Percentiles rank a stretch among this genome's conserved stretches.
Conservation (phyloP, 2,888 invertebrate genomes). For the Phragmatobia fuliginosa region DNA sequence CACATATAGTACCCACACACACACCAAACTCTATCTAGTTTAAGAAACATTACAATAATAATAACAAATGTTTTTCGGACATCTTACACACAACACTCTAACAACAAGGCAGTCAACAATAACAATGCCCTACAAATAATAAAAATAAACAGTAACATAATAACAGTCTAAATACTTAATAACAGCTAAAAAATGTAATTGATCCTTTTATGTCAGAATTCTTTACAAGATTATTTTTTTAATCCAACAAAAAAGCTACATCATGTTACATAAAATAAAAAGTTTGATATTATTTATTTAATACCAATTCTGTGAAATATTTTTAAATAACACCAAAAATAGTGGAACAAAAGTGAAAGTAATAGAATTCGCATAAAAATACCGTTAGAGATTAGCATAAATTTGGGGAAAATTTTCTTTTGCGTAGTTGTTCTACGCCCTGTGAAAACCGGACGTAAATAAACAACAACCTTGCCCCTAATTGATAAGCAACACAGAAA, state of each 20-base stretch:
- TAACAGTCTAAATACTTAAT: not conserved
- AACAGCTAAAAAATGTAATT: not conserved
- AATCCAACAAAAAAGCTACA: not conserved
- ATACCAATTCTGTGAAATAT: conserved; percentile 4
- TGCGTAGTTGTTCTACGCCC: conserved; percentile 30
- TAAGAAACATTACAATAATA: not conserved
- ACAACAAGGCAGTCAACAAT: too few species aligned
- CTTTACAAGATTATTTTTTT: not conserved
- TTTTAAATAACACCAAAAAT: conserved; percentile 27
- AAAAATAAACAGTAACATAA: too few species aligned
- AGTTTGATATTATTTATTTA: not conserved
- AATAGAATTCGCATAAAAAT: conserved; percentile 22
- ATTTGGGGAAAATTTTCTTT: conserved; percentile 19
- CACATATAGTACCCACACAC: not conserved
- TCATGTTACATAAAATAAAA: not conserved
- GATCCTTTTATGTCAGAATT: not conserved
- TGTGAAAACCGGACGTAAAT: conserved; percentile 32
- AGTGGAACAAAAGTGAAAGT: conserved; percentile 61
- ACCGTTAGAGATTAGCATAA: conserved; percentile 36
- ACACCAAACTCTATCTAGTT: not conserved
- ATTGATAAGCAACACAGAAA: conserved; percentile 52
- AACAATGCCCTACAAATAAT: too few species aligned
- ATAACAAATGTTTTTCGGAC: too few species aligned
- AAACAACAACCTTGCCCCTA: conserved; percentile 52
- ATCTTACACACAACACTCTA: too few species aligned